Percentiles rank a stretch among this genome's conserved stretches.
These are phyloP conservation scores for Caenorhabditis sp. DNA, from an alignment of 2,888 invertebrate species.

Conservation along the genomic window DNA sequence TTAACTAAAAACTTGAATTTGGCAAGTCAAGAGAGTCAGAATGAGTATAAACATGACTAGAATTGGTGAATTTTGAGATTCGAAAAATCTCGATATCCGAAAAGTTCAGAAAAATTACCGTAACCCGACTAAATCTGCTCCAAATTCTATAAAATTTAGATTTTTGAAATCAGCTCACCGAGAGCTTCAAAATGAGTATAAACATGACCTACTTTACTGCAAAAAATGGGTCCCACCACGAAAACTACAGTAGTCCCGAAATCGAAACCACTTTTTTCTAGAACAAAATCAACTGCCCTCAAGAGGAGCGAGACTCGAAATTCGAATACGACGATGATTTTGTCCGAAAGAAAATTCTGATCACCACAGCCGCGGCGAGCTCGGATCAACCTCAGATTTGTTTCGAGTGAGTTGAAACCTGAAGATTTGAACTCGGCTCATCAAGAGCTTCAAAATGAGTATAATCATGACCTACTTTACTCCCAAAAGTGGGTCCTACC, in stretches of 20 bases:
- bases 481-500: not conserved
- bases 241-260: not conserved
- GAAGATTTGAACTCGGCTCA: not conserved
- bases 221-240: not conserved
- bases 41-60: too few relatives aligned
- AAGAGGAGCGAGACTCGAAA: constrained; percentile 30
- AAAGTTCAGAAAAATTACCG: not conserved
- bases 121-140: not conserved
- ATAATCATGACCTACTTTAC: not conserved
- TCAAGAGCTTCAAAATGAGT: not conserved
- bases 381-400: constrained; percentile 50
- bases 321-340: constrained; percentile 57
- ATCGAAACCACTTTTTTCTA: constrained; percentile 3
- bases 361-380: constrained; percentile 50
- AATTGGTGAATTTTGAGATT: too few relatives aligned
- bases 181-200: constrained; percentile 5
- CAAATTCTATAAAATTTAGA: not conserved
- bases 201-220: not conserved
- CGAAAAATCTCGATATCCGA: too few relatives aligned
- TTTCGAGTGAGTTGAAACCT: constrained; percentile 38
- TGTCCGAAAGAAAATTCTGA: constrained; percentile 45
- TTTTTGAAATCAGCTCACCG: not conserved
- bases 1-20: too few relatives aligned
- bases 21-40: too few relatives aligned
- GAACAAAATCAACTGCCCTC: constrained; percentile 57